phyloP scores from a whole-genome alignment of 1,140 invertebrate genomes.

The Lasioglossum baleicum region DNA sequence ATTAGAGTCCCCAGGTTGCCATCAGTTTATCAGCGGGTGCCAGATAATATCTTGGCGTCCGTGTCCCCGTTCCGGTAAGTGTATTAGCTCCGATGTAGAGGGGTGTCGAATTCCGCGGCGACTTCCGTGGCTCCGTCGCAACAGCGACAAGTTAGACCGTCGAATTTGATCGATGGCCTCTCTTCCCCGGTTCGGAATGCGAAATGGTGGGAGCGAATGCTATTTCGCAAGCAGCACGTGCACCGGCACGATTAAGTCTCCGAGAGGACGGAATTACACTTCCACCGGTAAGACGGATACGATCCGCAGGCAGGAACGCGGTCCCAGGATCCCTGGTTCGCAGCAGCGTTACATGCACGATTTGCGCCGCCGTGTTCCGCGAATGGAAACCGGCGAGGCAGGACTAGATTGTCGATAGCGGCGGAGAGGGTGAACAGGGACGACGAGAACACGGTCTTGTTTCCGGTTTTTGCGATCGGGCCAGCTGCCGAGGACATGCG shows the following conservation, averaged over 20 bases:
- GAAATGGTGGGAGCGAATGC: not conserved
- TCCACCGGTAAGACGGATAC: conserved; percentile 33
- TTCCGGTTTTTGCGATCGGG: not conserved
- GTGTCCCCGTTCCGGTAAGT: not conserved
- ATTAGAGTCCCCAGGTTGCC: not conserved
- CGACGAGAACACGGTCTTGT: conserved; percentile 5
- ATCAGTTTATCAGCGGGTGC: not conserved
- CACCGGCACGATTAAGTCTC: conserved; percentile 36
- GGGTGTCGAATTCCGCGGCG: not conserved
- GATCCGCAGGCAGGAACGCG: too few relatives aligned
- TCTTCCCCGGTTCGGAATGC: not conserved
- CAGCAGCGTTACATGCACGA: conserved; percentile 6
- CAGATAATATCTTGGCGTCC: conserved; percentile 17
- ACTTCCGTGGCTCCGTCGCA: conserved; percentile 11
- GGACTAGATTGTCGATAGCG: not conserved
- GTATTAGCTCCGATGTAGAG: conserved; percentile 22
- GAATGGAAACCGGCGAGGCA: not conserved
- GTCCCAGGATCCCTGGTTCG: too few relatives aligned
- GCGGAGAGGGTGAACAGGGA: not conserved
- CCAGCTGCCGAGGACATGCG: not conserved
- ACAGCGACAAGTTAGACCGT: conserved; percentile 20
- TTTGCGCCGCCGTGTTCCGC: conserved; percentile 9
- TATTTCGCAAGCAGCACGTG: conserved; percentile 36
- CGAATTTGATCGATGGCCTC: conserved; percentile 36
- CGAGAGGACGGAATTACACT: conserved; percentile 31